Conservation (phyloP, 2,888 invertebrate genomes). For the Polydrusus pterygomalis region DNA sequence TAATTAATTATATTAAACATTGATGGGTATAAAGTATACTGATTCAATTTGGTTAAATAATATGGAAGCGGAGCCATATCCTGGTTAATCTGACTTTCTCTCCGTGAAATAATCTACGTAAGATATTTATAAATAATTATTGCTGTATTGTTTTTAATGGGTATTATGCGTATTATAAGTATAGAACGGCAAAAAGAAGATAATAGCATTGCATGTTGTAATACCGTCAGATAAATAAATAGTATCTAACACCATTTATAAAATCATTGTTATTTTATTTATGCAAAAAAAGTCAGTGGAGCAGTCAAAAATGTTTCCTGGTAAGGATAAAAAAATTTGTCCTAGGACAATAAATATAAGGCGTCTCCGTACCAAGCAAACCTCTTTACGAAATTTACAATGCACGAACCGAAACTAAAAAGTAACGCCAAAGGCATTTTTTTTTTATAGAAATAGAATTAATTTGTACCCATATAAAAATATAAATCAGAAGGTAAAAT, state of each 20-base stretch:
- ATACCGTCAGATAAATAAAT: conserved; percentile 6
- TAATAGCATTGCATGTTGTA: conserved; percentile 13
- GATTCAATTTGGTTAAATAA: conserved; percentile 8
- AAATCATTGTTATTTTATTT: too few relatives aligned
- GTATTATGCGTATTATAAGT: neutral
- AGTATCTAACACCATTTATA: neutral
- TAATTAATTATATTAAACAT: neutral
- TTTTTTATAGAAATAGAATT: too few relatives aligned
- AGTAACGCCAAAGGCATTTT: too few relatives aligned
- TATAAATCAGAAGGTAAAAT: too few relatives aligned
- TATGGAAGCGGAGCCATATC: conserved; percentile 16
- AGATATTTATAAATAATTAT: conserved; percentile 39
- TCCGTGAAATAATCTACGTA: conserved; percentile 26
- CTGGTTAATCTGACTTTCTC: conserved; percentile 29
- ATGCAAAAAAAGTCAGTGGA: too few relatives aligned
- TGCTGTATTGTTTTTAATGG: conserved; percentile 18
- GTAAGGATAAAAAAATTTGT: too few relatives aligned
- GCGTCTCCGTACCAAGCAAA: too few relatives aligned
- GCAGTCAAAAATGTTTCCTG: too few relatives aligned
- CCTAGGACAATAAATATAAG: too few relatives aligned
- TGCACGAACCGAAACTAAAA: too few relatives aligned
- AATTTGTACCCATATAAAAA: too few relatives aligned
- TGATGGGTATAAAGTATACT: neutral
- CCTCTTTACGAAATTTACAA: too few relatives aligned
- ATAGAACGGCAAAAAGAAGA: neutral